A percentile compares a stretch with the other conserved stretches of the same genome.
These are phyloP conservation scores for Esox masquinongy DNA, from an alignment of 2,797 vertebrate species.

Conservation along the genomic window DNA sequence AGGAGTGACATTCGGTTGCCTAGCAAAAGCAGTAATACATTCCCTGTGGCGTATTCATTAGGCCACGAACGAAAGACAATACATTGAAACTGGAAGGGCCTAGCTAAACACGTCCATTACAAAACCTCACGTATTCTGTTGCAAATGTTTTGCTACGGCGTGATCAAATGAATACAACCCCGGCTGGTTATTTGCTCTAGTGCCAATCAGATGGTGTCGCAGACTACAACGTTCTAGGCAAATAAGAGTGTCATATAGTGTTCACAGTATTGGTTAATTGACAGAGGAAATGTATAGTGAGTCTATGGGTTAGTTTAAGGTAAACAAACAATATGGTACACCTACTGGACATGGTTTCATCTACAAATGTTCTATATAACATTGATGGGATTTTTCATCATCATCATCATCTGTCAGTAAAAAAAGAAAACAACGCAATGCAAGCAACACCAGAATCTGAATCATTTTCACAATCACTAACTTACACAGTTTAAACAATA, in stretches of 20 bases:
- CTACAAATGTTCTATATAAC: neutral
- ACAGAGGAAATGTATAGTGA: neutral
- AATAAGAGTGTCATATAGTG: conserved; percentile 24
- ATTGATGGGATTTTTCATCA: neutral
- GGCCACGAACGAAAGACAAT: neutral
- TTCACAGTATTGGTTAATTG: neutral
- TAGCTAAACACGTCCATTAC: neutral
- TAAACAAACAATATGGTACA: neutral
- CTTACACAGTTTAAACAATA: neutral
- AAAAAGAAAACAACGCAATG: neutral
- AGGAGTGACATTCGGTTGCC: conserved; percentile 36
- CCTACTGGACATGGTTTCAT: neutral
- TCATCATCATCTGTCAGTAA: neutral
- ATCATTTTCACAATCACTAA: neutral
- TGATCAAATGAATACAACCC: neutral
- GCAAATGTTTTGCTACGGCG: neutral
- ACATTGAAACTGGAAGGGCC: neutral
- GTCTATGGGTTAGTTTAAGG: neutral
- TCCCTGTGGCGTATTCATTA: neutral
- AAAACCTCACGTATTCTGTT: neutral
- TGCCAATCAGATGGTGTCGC: conserved; percentile 9
- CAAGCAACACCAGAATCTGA: neutral
- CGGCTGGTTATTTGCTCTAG: conserved; percentile 14
- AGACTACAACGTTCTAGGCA: conserved; percentile 27
- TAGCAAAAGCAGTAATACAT: conserved; percentile 40